Conservation (phyloP, 2,113 vertebrate genomes). For the Paramormyrops kingsleyae region DNA sequence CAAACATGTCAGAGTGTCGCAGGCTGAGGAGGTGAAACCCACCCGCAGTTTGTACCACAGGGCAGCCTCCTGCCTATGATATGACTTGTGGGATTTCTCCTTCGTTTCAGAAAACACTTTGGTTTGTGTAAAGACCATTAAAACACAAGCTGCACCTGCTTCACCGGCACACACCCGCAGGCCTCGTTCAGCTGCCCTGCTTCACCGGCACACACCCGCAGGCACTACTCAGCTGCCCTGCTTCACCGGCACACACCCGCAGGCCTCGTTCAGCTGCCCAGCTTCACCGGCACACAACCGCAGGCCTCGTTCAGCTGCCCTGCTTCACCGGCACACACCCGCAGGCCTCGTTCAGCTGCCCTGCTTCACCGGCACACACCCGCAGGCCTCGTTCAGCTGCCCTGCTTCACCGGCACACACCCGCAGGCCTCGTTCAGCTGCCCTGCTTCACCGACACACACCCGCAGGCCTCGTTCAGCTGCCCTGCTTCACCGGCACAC, state of each 20-base stretch:
- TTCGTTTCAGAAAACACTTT: neutral
- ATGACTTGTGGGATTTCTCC: neutral
- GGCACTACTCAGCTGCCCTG: neutral
- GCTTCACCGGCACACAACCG: neutral
- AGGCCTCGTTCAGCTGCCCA: neutral
- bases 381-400: no score
- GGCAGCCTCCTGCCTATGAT: neutral
- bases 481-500: no score
- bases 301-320: neutral
- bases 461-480: no score
- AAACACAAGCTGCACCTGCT: neutral
- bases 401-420: no score
- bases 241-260: neutral
- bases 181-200: neutral
- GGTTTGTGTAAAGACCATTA: neutral
- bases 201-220: neutral
- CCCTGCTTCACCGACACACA: no score
- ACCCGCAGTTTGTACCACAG: neutral
- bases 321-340: neutral
- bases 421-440: no score
- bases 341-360: no score
- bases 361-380: no score
- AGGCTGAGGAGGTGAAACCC: neutral
- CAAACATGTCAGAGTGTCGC: neutral
- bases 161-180: neutral